Conservation (phyloP, 2,888 invertebrate genomes). For the Geotrupes spiniger region DNA sequence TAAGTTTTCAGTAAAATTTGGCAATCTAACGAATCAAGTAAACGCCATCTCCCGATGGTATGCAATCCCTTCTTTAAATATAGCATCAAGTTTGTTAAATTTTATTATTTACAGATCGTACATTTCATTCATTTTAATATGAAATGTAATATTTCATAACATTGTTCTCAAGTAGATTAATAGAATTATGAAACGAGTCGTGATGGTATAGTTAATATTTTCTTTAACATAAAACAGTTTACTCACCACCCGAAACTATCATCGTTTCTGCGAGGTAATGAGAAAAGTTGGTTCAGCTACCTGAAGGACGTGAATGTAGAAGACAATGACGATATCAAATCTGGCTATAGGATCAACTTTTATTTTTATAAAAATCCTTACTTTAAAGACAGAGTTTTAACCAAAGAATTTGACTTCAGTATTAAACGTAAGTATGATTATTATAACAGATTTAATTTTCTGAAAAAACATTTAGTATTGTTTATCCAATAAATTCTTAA, state of each 20-base stretch:
- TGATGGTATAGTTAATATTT: background rate
- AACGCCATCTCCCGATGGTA: too few relatives aligned
- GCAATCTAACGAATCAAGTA: too few relatives aligned
- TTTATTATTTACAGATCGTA: too few relatives aligned
- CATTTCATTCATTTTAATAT: too few relatives aligned
- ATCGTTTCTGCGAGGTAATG: slow-evolving; percentile 75
- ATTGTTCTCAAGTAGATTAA: too few relatives aligned
- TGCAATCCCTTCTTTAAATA: too few relatives aligned
- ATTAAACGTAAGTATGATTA: slow-evolving; percentile 55
- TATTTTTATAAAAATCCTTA: slow-evolving; percentile 78
- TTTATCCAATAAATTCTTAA: too few relatives aligned
- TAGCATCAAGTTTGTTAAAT: too few relatives aligned
- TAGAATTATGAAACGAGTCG: too few relatives aligned
- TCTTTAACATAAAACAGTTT: slow-evolving; percentile 54
- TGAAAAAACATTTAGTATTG: too few relatives aligned
- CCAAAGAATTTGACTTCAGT: slow-evolving; percentile 75
- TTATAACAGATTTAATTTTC: background rate
- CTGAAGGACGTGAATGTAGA: slow-evolving; percentile 74
- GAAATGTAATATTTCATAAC: too few relatives aligned
- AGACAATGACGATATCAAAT: slow-evolving; percentile 84
- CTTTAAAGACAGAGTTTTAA: slow-evolving; percentile 75
- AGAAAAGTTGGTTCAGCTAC: slow-evolving; percentile 75
- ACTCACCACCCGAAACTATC: slow-evolving; percentile 85
- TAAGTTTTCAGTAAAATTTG: too few relatives aligned
- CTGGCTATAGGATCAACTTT: slow-evolving; percentile 76